phyloP scores from a whole-genome alignment of 2,888 invertebrate species.

The Capitulum mitella region DNA sequence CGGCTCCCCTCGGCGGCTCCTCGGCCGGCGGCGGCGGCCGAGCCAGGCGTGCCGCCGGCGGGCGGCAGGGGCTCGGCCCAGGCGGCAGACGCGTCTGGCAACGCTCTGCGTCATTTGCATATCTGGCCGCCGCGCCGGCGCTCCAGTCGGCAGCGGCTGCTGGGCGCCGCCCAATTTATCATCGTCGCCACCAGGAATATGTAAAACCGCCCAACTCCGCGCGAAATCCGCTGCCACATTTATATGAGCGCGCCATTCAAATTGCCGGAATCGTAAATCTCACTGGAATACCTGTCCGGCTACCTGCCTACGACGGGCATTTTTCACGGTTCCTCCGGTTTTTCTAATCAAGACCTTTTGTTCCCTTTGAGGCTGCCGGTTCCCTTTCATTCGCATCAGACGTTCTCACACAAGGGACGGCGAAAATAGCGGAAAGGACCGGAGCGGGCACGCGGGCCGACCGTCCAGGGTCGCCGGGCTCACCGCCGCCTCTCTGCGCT shows the following conservation, averaged over 20 bases:
- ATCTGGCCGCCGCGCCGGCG: not conserved
- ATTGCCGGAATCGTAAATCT: not conserved
- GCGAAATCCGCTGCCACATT: not conserved
- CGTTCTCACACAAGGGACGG: not conserved
- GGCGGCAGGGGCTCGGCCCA: too few relatives aligned
- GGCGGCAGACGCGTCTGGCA: not conserved
- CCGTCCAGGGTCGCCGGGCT: too few relatives aligned
- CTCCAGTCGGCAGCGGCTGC: not conserved
- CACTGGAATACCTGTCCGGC: slow-evolving; percentile 8
- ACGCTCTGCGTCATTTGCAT: not conserved
- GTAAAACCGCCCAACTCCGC: not conserved
- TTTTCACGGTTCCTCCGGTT: slow-evolving; percentile 7
- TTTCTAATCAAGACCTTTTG: slow-evolving; percentile 11
- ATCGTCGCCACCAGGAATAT: not conserved
- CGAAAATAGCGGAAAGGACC: not conserved
- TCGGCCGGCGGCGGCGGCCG: not conserved
- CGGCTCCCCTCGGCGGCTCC: not conserved
- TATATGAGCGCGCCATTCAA: not conserved
- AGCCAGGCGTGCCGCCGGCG: too few relatives aligned
- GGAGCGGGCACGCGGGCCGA: too few relatives aligned
- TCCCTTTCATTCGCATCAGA: not conserved
- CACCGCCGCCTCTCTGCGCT: not conserved
- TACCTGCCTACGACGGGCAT: not conserved
- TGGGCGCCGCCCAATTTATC: not conserved
- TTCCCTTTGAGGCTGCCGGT: not conserved